Evolutionary conservation across 2,888 invertebrate species (phyloP).

Genomic region (Zygothrica quintamaculata): DNA sequence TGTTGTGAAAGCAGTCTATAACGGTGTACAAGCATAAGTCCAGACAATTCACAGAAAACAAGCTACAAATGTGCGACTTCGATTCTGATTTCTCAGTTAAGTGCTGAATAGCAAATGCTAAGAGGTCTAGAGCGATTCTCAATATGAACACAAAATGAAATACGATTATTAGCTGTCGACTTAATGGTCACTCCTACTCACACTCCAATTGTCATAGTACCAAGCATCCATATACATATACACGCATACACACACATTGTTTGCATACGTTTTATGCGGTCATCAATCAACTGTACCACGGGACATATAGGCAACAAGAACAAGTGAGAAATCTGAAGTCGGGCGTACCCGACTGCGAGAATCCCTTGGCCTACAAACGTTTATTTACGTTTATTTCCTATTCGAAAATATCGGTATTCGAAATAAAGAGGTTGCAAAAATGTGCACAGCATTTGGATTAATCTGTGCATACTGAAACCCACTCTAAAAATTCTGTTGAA

Average conservation of each 20-base stretch:
- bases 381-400: too few species aligned
- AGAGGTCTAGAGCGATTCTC: slow-evolving; percentile 33
- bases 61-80: slow-evolving; percentile 53
- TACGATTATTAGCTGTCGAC: slow-evolving; percentile 49
- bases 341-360: too few species aligned
- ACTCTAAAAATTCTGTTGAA: too few species aligned
- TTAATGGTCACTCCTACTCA: slow-evolving; percentile 20
- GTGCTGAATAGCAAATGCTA: slow-evolving; percentile 8
- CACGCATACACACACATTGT: slow-evolving; percentile 15
- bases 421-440: too few species aligned
- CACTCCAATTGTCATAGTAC: too few species aligned
- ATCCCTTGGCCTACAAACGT: too few species aligned
- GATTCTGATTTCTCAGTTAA: slow-evolving; percentile 14
- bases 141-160: slow-evolving; percentile 31
- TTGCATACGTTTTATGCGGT: slow-evolving; percentile 33
- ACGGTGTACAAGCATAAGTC: slow-evolving; percentile 11
- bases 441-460: too few species aligned
- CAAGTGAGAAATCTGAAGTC: slow-evolving; percentile 1
- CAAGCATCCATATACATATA: slow-evolving; percentile 22
- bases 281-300: slow-evolving; percentile 56
- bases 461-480: too few species aligned
- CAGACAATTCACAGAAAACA: slow-evolving; percentile 30
- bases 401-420: too few species aligned
- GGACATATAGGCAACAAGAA: slow-evolving; percentile 26
- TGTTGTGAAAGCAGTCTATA: neutral